Evolutionary conservation across 1,140 invertebrate genomes (phyloP).

Genomic region (Drosophila fuyamai): DNA sequence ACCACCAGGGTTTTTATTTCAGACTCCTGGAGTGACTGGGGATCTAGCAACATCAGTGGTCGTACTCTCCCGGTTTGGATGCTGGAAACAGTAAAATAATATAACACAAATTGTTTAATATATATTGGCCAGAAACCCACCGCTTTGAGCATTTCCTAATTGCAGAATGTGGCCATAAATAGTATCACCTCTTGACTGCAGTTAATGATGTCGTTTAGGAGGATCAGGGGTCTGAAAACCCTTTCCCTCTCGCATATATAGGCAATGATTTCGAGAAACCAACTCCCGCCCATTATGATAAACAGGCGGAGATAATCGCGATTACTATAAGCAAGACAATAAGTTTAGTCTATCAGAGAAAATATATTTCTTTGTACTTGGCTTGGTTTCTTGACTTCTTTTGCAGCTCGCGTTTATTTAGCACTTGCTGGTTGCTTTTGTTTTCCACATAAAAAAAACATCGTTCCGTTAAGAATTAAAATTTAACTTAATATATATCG

Average conservation of each 20-base stretch:
- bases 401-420: conserved; percentile 7
- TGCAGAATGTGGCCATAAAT: conserved; percentile 86
- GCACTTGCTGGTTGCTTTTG: conserved; percentile 9
- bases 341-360: conserved; percentile 22
- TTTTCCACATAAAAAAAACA: conserved; percentile 89
- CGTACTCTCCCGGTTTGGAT: background rate
- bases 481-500: conserved; percentile 86
- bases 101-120: background rate
- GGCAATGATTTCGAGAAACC: conserved; percentile 88
- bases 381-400: conserved; percentile 13
- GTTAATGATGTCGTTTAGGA: conserved; percentile 78
- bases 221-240: conserved; percentile 69
- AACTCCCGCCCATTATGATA: conserved; percentile 90
- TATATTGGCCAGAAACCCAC: conserved; percentile 17
- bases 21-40: background rate
- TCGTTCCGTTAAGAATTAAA: conserved; percentile 87
- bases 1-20: background rate
- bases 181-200: conserved; percentile 86
- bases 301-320: conserved; percentile 89
- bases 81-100: background rate
- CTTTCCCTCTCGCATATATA: conserved; percentile 1
- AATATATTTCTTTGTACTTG: conserved; percentile 11
- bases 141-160: conserved; percentile 30
- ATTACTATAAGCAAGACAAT: conserved; percentile 85
- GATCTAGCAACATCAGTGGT: background rate